phyloP scores from a whole-genome alignment of 2,797 vertebrate genomes.

The Chaunax sp. region DNA sequence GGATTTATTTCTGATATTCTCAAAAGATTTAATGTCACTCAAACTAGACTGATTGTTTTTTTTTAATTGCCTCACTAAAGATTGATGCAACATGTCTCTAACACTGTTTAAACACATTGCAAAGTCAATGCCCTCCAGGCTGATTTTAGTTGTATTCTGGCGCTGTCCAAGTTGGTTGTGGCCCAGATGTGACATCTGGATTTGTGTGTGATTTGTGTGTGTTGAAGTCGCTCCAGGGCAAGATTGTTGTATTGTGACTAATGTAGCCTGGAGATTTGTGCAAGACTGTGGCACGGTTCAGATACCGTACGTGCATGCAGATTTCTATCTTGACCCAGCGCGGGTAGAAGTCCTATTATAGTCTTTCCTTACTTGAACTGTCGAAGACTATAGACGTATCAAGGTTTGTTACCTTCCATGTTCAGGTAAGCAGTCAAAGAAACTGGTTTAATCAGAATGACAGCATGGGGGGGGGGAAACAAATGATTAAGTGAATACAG shows the following conservation, averaged over 20 bases:
- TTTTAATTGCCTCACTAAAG: not conserved
- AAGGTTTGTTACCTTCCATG: not conserved
- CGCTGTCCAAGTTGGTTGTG: not conserved
- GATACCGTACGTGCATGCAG: not conserved
- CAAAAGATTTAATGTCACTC: not conserved
- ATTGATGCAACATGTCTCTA: not conserved
- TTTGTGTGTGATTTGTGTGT: not conserved
- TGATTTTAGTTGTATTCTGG: slow-evolving; percentile 4
- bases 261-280: not conserved
- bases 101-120: not conserved
- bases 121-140: not conserved
- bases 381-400: not conserved
- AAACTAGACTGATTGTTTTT: slow-evolving; percentile 1
- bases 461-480: too few species aligned
- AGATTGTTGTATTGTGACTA: not conserved
- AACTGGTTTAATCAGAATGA: slow-evolving; percentile 7
- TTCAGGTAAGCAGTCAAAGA: slow-evolving; percentile 11
- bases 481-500: too few species aligned
- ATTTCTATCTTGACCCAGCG: not conserved
- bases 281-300: not conserved
- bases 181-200: not conserved
- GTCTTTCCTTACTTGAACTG: not conserved
- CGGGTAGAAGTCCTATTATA: not conserved
- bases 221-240: too few species aligned
- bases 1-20: slow-evolving; percentile 9